Base-by-base conservation (phyloP, 2,888 invertebrate genomes). In the Cordylochernes scorpioides region DNA sequence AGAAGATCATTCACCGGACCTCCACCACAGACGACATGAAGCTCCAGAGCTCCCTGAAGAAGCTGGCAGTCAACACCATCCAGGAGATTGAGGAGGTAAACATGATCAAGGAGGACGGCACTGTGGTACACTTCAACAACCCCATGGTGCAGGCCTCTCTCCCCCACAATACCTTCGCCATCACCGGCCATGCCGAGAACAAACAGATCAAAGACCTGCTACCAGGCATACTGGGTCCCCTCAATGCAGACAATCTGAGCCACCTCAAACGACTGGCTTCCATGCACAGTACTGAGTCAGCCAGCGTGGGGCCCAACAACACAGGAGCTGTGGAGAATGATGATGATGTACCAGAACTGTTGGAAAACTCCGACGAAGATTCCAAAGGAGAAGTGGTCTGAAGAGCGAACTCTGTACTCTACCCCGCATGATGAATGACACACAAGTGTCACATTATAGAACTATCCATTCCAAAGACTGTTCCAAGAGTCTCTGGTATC, bases 21-120 rank as follows among this genome's bases (percentile, higher is more conserved):
- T 86, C 94, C 35, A 91, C 91, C 30, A 91, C 91, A 53, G 97
- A 99, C 57, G 97, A 97, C 58, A 97, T 97, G 59, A 97, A 97
- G 60, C 60, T 99, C 47, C 94, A 97, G 55, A 84, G 82, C 46
- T 86, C 88, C 32, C 60, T 97, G 46, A 97, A 99, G 58, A 97
- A 97, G 55, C 59, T 99, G 39, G 78, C 88, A 42, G 91, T 97
- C 28, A 97, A 88, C 59, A 86, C 80, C 43, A 97, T 97, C 50
- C 91, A 94, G 41, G 94, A 91, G 44, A 94, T 94, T 50, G 94
- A 97, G 56, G 94, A 97, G 61, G 88, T 91, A 33, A 97, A 99
- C 60, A 97, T 99, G 75, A 94, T 99, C 50, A 94, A 94, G 62
- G 94, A 97, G 58, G 97, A 99, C 58, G 84, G 94, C 34, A 77